Evolutionary conservation across 23 tunicate species (phyloP), one percentile per base, ranked within the genome.

Genomic region (Diplosoma virens): DNA sequence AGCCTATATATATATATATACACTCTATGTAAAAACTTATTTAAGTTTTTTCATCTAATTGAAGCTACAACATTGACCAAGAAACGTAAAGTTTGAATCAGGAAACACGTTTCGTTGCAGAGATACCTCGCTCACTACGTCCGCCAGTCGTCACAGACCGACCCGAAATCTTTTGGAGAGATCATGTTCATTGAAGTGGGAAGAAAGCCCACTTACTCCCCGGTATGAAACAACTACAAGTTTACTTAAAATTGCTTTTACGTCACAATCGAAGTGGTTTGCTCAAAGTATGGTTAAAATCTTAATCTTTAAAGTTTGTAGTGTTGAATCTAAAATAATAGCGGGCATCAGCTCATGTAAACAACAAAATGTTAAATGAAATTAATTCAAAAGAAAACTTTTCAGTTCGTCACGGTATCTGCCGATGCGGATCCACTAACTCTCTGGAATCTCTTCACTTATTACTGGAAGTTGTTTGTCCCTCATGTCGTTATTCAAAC

Each of bases 151-250:
- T 29, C 60, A 0, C 55, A 59, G 14, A 25, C 60, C 23, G 59
- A 59, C 56, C 35, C 59, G 36, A 27, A 58, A 21, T 33, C 52
- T 4, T 76, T 33, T 35, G 81, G 81, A 17, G 81, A 76, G 30
- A 76, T 76, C 29, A 35, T 54, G 54, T 76, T 76, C 32, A 24
- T 35, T 18, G 48, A 76, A 59, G 0, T 36, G 55, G 81, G 81
- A 11, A 76, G 70, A 25, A 59, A 59, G 41, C n/a, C 54, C 37
- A 76, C 81, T 20, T 76, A 58, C 37, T 59, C 81, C 35, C 81
- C 81, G 32, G 81, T 76, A 59, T 32, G 70, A 1, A 29, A n/a
- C n/a, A n/a, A n/a, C n/a, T n/a, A n/a, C n/a, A n/a, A n/a, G n/a
- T n/a, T n/a, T n/a, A n/a, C n/a, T n/a, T n/a, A n/a, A n/a, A n/a